Evolutionary conservation across 2,113 vertebrate genomes (phyloP), one percentile per base, ranked within the genome.

Genomic region (Labrus mixtus): DNA sequence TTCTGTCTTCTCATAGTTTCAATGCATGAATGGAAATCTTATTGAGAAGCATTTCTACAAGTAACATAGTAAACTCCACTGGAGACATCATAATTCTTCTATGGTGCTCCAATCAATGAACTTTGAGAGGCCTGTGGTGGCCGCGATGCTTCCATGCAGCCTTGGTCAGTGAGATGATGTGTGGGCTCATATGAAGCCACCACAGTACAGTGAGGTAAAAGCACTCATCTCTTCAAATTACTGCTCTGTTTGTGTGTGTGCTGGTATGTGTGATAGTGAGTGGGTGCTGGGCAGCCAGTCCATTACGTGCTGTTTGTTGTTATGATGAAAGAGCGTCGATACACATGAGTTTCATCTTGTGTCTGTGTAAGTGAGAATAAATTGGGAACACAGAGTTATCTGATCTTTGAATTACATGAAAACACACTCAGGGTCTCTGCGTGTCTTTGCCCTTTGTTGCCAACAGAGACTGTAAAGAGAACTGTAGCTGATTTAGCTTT

Each of bases 141-240:
- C 56, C 48, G 29, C 46, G 63, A n/a, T 25, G 25, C 15, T 67
- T 9, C 62, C 22, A 1, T 29, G 58, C 22, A 36, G 70, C 25
- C 2, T 25, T 60, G 83, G 87, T 77, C 50, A 43, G 45, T 15
- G 19, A 45, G 33, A 58, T 25, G 19, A 48, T 66, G 57, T 68
- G 55, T 71, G 70, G 51, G 71, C 46, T 78, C 36, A 33, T 36
- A 13, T 25, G 55, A 73, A 79, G 61, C 59, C 78, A 81, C 37
- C 58, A n/a, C 39, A 70, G 41, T 71, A n/a, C 39, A 70, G 41
- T 71, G 78, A 66, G 72, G 79, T 77, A 60, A 90, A 87, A 83
- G 78, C 80, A 74, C 79, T 89, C 88, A 84, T 83, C 60, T 74
- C 66, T 69, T 62, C 70, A 75, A 77, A 88, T 86, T 68, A 81